Evolutionary conservation across 2,113 vertebrate species (phyloP).

Genomic region (Dipodomys stephensi): DNA sequence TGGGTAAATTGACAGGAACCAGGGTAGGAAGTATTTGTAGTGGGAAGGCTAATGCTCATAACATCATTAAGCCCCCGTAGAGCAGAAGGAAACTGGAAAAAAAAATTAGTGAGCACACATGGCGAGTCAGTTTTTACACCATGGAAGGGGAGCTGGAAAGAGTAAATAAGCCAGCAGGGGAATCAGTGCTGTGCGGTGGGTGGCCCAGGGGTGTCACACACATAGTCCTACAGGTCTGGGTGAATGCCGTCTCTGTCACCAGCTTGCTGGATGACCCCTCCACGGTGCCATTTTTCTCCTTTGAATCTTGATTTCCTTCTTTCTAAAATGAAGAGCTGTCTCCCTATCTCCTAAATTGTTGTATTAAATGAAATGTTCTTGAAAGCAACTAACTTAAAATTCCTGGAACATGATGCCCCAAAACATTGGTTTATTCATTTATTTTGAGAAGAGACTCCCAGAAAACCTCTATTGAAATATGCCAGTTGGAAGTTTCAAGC

Average conservation of each 20-base stretch:
- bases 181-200: background rate
- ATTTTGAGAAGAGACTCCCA: conserved; percentile 1
- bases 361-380: conserved; percentile 44
- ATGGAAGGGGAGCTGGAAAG: background rate
- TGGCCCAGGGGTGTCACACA: no score
- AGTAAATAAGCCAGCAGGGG: background rate
- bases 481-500: background rate
- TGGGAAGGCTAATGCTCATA: background rate
- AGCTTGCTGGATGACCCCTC: background rate
- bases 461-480: conserved; percentile 23
- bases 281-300: background rate
- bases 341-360: background rate
- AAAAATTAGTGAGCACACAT: background rate
- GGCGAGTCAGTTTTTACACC: conserved; percentile 16
- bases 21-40: conserved; percentile 68
- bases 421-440: conserved; percentile 25
- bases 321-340: conserved; percentile 46
- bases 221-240: background rate
- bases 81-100: conserved; percentile 20
- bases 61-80: conserved; percentile 46
- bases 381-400: background rate
- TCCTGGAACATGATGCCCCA: background rate
- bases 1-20: conserved; percentile 68
- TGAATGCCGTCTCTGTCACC: background rate
- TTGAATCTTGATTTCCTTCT: conserved; percentile 30